A percentile compares a stretch with the other conserved stretches of the same genome.
phyloP scores from a whole-genome alignment of 2,888 invertebrate species.

The Euproctis similis region DNA sequence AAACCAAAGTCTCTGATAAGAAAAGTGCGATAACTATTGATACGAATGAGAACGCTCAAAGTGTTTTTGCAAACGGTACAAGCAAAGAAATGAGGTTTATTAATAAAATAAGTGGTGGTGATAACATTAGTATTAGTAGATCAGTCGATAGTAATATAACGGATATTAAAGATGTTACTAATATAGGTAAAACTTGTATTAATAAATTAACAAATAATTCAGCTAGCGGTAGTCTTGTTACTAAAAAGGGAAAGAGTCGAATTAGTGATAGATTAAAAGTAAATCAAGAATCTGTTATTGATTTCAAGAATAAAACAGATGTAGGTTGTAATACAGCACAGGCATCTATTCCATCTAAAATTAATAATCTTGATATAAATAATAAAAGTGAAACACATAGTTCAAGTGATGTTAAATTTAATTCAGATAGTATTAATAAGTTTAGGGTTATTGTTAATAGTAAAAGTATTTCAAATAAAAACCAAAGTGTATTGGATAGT shows the following conservation, averaged over 20 bases:
- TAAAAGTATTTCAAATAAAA: slow-evolving; percentile 2
- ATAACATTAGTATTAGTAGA: neutral
- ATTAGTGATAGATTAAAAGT: neutral
- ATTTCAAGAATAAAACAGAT: neutral
- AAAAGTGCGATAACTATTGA: neutral
- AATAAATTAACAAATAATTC: too few species aligned
- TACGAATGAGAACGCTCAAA: neutral
- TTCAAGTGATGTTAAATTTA: neutral
- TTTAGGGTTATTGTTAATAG: neutral
- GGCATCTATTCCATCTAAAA: neutral
- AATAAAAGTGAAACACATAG: neutral
- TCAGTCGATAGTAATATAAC: too few species aligned
- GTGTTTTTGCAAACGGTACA: too few species aligned
- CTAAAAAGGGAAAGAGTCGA: too few species aligned
- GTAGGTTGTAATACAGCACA: slow-evolving; percentile 2
- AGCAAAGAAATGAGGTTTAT: too few species aligned
- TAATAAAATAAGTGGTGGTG: neutral
- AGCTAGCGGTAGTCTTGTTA: too few species aligned
- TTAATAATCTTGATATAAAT: neutral
- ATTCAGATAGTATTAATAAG: neutral
- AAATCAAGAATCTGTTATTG: neutral
- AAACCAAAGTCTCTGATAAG: neutral
- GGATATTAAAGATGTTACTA: too few species aligned
- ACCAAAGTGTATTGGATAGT: slow-evolving; percentile 6
- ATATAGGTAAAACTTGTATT: too few species aligned